These are phyloP conservation scores for Cheilosia variabilis DNA, from an alignment of 2,888 invertebrate genomes.

Conservation along the genomic window DNA sequence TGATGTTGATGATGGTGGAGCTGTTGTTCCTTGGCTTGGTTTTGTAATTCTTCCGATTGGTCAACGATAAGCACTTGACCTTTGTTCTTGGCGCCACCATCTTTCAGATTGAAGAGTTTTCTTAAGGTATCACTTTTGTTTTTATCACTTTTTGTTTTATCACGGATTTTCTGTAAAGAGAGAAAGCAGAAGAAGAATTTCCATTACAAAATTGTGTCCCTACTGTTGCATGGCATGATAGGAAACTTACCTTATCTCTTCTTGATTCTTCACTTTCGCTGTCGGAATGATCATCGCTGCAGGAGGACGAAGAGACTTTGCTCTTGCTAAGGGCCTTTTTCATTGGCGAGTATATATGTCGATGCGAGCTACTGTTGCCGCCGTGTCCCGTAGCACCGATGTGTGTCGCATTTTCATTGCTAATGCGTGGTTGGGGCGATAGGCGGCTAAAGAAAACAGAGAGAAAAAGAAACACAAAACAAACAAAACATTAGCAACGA, in stretches of 20 bases:
- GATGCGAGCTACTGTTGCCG: constrained; percentile 69
- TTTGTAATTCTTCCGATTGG: constrained; percentile 84
- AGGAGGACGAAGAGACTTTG: constrained; percentile 76
- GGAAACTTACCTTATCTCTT: constrained; percentile 76
- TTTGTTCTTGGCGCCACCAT: constrained; percentile 89
- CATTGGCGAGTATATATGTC: constrained; percentile 77
- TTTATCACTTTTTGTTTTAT: constrained; percentile 86
- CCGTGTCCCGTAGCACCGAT: constrained; percentile 65
- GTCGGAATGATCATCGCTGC: constrained; percentile 77
- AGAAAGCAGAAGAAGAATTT: neutral
- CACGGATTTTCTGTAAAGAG: constrained; percentile 78
- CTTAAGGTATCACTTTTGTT: constrained; percentile 89
- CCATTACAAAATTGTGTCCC: neutral
- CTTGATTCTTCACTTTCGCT: constrained; percentile 79
- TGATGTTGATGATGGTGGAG: constrained; percentile 77
- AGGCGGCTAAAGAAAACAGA: constrained; percentile 70
- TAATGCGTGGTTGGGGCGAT: constrained; percentile 57
- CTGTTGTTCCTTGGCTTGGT: constrained; percentile 80
- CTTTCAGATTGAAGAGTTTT: constrained; percentile 89
- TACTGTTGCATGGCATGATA: neutral
- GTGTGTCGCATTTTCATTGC: constrained; percentile 56
- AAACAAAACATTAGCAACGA: neutral
- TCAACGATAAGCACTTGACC: constrained; percentile 90
- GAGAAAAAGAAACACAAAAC: neutral
- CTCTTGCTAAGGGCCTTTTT: constrained; percentile 78